These are phyloP conservation scores for Lophotriccus pileatus DNA, from an alignment of 2,797 vertebrate genomes.

Conservation along the genomic window DNA sequence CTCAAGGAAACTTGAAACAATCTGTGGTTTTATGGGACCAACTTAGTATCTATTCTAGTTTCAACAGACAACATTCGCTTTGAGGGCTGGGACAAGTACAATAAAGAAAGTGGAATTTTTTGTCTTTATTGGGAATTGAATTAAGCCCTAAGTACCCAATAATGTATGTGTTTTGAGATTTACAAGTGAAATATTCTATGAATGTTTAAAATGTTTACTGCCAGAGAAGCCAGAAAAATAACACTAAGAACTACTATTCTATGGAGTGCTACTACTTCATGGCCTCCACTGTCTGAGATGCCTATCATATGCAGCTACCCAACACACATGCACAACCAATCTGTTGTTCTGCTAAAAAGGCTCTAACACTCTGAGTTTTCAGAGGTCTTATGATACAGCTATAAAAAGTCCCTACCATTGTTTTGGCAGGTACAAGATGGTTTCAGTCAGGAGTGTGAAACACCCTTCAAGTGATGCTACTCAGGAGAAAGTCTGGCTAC, in stretches of 20 bases:
- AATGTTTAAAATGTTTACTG: neutral
- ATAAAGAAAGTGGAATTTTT: neutral
- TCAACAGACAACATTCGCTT: neutral
- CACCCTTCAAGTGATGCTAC: neutral
- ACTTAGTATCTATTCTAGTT: conserved; percentile 48
- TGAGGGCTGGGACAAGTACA: neutral
- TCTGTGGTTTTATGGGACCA: conserved; percentile 43
- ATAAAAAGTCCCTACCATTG: neutral
- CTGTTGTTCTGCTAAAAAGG: neutral
- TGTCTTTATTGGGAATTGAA: neutral
- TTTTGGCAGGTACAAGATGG: conserved; percentile 22
- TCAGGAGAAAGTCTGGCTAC: neutral
- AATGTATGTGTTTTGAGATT: neutral
- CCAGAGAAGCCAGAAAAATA: neutral
- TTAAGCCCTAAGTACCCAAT: neutral
- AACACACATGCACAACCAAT: fast-evolving
- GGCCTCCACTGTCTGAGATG: neutral
- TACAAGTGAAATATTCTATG: neutral
- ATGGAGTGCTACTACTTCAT: neutral
- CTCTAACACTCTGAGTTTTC: neutral
- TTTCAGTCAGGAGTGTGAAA: neutral
- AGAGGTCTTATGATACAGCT: neutral
- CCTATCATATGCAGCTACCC: neutral
- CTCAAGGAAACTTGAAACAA: conserved; percentile 39
- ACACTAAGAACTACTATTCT: neutral